Evolutionary conservation across 2,113 vertebrate genomes (phyloP).

Genomic region (Ochotona princeps): DNA sequence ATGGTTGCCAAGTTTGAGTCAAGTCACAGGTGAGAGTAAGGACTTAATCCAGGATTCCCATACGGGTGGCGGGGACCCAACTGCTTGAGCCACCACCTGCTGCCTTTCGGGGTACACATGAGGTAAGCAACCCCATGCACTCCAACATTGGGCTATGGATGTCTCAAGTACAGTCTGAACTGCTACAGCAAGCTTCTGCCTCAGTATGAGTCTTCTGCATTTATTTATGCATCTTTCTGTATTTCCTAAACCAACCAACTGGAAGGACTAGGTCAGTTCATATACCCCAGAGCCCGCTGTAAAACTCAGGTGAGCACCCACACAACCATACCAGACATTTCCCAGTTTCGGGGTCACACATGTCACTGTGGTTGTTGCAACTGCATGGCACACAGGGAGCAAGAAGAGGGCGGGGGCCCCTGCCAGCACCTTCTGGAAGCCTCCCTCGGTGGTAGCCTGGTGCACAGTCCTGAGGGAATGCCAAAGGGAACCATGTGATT

Average conservation of each 20-base stretch:
- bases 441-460: conserved; percentile 90
- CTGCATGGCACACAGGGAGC: conserved; percentile 91
- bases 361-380: conserved; percentile 94
- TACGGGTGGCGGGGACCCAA: too few relatives aligned
- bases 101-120: too few relatives aligned
- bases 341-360: conserved; percentile 91
- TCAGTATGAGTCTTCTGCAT: neutral
- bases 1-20: too few relatives aligned
- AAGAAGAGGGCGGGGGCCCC: conserved; percentile 71
- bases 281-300: neutral
- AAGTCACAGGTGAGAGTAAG: too few relatives aligned
- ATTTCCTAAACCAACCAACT: neutral
- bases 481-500: neutral
- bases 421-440: conserved; percentile 75
- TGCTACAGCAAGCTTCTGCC: too few relatives aligned
- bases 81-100: too few relatives aligned
- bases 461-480: conserved; percentile 89
- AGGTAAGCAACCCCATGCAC: too few relatives aligned
- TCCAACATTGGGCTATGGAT: too few relatives aligned
- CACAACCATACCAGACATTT: conserved; percentile 90
- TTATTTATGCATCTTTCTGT: too few relatives aligned
- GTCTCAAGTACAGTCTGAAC: too few relatives aligned
- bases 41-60: too few relatives aligned
- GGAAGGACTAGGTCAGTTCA: neutral
- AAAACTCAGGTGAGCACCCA: neutral